A percentile compares a stretch with the other conserved stretches of the same genome.
phyloP scores from a whole-genome alignment of 2,797 vertebrate genomes.

The Eulemur albifrons region DNA sequence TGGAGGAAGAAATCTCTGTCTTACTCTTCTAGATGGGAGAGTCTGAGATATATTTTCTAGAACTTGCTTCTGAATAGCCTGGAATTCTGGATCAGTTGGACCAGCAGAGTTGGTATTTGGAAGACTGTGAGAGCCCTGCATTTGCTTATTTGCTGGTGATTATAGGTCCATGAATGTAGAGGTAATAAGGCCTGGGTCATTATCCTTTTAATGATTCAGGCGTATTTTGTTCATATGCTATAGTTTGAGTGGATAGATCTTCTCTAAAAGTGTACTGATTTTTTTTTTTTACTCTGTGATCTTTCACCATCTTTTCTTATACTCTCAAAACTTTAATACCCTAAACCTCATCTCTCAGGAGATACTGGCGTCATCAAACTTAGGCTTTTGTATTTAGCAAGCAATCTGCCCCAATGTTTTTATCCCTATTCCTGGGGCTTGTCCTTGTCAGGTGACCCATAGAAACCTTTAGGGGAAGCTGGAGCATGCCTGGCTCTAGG shows the following conservation, averaged over 20 bases:
- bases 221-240: not conserved
- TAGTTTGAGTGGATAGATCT: not conserved
- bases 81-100: not conserved
- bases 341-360: not conserved
- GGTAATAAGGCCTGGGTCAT: not conserved
- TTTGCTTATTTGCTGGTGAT: not conserved
- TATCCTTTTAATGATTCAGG: not conserved
- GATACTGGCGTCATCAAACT: not conserved
- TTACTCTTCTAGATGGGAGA: not conserved
- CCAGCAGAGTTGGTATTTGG: not conserved
- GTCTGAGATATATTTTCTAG: not conserved
- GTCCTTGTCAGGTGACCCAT: not conserved
- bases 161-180: not conserved
- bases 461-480: not conserved
- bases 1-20: not conserved
- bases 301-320: not conserved
- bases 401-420: not conserved
- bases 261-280: not conserved
- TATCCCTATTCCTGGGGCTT: not conserved
- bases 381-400: not conserved
- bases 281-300: not conserved
- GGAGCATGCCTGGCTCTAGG: not conserved
- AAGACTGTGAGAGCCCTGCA: not conserved
- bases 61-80: not conserved
- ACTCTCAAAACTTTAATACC: not conserved